Percentiles rank a stretch among this genome's conserved stretches.
These are phyloP conservation scores for Nomada fucata DNA, from an alignment of 2,888 invertebrate genomes.

Conservation along the genomic window DNA sequence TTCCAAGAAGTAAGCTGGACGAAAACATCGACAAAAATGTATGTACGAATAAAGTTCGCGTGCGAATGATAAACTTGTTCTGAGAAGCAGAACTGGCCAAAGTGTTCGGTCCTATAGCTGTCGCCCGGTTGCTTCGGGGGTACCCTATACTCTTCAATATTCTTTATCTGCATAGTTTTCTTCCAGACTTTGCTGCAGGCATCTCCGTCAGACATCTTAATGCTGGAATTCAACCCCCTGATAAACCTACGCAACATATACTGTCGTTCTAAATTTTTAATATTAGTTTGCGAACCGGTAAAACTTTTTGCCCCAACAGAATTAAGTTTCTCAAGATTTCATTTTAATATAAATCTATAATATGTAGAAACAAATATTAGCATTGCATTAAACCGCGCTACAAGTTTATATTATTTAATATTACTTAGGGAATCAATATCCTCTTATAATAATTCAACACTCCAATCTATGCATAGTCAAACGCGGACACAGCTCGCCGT, in stretches of 20 bases:
- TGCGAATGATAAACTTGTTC: constrained; percentile 56
- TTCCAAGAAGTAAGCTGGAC: neutral
- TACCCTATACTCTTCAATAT: neutral
- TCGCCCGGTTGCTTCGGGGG: constrained; percentile 38
- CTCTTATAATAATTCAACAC: no score
- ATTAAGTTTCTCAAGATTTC: no score
- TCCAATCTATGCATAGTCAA: no score
- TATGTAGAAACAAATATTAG: no score
- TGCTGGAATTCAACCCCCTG: constrained; percentile 2
- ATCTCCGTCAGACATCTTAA: constrained; percentile 25
- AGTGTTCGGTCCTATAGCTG: constrained; percentile 25
- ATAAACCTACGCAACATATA: constrained; percentile 4
- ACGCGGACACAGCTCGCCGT: no score
- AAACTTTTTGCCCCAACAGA: no score
- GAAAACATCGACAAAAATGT: constrained; percentile 10
- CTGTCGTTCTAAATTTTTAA: neutral
- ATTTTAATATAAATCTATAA: no score
- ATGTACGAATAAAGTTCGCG: constrained; percentile 35
- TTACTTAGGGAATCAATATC: no score
- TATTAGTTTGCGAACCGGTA: neutral
- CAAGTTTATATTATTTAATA: no score
- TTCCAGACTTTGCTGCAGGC: constrained; percentile 14
- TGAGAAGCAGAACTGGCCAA: constrained; percentile 29
- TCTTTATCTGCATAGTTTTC: constrained; percentile 39
- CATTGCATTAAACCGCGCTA: no score